These are phyloP conservation scores for Centroberyx gerrardi DNA, from an alignment of 2,797 vertebrate species.

Conservation along the genomic window DNA sequence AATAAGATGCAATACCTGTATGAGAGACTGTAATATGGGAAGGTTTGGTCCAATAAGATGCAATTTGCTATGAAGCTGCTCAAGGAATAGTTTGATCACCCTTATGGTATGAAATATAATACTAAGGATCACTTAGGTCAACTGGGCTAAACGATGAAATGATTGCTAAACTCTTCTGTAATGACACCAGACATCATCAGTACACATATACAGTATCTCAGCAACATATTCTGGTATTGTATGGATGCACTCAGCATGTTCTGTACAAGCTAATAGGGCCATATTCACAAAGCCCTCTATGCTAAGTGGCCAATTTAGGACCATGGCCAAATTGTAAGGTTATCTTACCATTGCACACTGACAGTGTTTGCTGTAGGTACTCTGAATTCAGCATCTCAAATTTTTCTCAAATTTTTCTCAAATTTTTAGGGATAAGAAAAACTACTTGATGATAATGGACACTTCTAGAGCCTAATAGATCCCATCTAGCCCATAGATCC, in stretches of 20 bases:
- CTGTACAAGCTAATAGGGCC: not conserved
- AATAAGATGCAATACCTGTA: too few species aligned
- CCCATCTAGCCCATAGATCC: not conserved
- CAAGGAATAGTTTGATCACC: not conserved
- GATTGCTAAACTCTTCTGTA: not conserved
- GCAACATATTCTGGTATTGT: too few species aligned
- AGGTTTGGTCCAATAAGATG: not conserved
- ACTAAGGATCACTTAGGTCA: not conserved
- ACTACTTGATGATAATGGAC: not conserved
- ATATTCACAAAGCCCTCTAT: not conserved
- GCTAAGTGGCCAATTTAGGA: not conserved
- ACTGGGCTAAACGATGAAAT: too few species aligned
- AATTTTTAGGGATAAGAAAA: too few species aligned
- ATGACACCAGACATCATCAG: not conserved
- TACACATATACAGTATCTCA: too few species aligned
- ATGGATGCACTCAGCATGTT: too few species aligned
- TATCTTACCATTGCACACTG: not conserved
- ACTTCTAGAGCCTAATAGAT: too few species aligned
- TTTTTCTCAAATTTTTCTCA: not conserved
- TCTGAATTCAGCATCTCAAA: not conserved
- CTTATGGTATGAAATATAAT: not conserved
- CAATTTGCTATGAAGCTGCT: not conserved
- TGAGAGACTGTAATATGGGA: too few species aligned
- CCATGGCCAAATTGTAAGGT: not conserved
- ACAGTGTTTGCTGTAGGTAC: not conserved